phyloP scores from a whole-genome alignment of 2,888 invertebrate species.

The Papilio gigon region DNA sequence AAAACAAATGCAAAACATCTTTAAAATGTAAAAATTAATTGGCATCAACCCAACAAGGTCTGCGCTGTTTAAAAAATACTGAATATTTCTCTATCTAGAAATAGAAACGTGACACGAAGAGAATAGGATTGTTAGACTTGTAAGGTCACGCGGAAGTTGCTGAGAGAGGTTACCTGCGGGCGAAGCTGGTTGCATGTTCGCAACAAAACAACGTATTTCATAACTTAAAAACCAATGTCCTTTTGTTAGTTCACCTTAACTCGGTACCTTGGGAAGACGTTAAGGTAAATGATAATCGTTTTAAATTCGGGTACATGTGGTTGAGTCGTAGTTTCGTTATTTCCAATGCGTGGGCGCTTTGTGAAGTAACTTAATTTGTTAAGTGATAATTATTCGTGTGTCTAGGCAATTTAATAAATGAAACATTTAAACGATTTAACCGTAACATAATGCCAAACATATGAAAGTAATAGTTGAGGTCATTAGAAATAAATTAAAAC shows the following conservation, averaged over 20 bases:
- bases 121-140: slow-evolving; percentile 8
- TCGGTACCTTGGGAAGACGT: background rate
- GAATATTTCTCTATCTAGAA: slow-evolving; percentile 20
- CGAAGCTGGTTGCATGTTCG: background rate
- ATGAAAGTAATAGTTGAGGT: background rate
- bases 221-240: background rate
- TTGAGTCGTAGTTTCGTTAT: no score
- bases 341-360: no score
- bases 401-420: no score
- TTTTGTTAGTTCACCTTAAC: background rate
- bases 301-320: no score
- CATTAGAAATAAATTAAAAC: background rate
- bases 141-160: slow-evolving; percentile 27
- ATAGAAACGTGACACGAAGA: slow-evolving; percentile 18
- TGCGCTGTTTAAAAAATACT: background rate
- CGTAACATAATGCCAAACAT: background rate
- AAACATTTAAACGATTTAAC: background rate
- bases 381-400: background rate
- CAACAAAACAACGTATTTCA: background rate
- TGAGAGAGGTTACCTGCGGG: slow-evolving; percentile 6
- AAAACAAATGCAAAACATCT: background rate
- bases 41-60: slow-evolving; percentile 16
- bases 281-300: background rate
- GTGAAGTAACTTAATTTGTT: no score
- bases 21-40: background rate